phyloP scores from a whole-genome alignment of 2,888 invertebrate species.

The Dryocosmus kuriphilus region DNA sequence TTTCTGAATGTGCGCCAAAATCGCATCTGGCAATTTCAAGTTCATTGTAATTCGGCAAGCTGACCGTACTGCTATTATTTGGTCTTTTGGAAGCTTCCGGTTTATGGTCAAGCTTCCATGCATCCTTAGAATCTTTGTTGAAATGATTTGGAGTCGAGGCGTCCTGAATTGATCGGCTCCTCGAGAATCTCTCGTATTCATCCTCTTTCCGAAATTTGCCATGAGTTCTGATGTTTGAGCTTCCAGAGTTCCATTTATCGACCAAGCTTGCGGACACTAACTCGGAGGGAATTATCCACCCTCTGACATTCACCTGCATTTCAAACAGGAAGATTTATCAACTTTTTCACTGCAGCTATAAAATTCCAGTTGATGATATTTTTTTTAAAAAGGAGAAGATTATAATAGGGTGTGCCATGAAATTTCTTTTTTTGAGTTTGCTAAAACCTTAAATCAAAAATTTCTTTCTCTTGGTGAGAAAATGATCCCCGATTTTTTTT shows the following conservation, averaged over 20 bases:
- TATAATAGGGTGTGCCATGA: too few relatives aligned
- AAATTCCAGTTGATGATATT: neutral
- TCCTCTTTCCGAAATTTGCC: conserved; percentile 57
- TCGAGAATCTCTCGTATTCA: conserved; percentile 63
- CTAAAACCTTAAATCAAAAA: too few relatives aligned
- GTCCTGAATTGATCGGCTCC: conserved; percentile 56
- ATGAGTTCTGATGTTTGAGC: conserved; percentile 53
- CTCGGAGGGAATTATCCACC: conserved; percentile 67
- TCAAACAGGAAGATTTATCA: conserved; percentile 38
- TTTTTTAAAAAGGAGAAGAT: too few relatives aligned
- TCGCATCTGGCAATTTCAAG: conserved; percentile 65
- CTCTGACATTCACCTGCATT: conserved; percentile 69
- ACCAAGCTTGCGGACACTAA: conserved; percentile 59
- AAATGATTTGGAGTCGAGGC: conserved; percentile 61
- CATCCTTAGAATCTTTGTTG: conserved; percentile 40
- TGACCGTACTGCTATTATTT: conserved; percentile 79
- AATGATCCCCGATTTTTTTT: too few relatives aligned
- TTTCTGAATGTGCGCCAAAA: conserved; percentile 59
- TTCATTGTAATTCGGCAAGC: conserved; percentile 80
- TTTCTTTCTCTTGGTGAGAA: too few relatives aligned
- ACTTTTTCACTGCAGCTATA: neutral
- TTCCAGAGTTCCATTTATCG: conserved; percentile 53
- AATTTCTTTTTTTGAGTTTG: too few relatives aligned
- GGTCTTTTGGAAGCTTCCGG: conserved; percentile 64
- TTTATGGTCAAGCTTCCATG: conserved; percentile 42